Conservation (phyloP, 1,140 invertebrate genomes). For the Sycophila sp. region DNA sequence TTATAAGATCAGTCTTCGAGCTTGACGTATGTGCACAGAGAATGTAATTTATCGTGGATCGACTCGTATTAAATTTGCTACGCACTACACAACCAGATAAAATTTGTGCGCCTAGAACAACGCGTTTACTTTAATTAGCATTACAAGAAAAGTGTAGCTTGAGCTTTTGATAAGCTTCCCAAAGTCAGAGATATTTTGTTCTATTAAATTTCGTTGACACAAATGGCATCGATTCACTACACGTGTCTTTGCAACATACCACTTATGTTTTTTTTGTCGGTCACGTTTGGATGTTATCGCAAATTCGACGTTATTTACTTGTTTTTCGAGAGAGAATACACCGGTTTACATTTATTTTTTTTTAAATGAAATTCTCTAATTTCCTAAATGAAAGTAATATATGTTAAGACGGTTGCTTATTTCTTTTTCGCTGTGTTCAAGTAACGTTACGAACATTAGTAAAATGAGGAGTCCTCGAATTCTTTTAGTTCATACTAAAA, state of each 20-base stretch:
- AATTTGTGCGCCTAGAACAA: constrained; percentile 38
- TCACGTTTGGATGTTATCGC: not conserved
- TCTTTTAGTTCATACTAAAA: not conserved
- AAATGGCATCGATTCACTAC: constrained; percentile 9
- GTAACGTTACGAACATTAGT: not conserved
- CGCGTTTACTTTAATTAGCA: constrained; percentile 8
- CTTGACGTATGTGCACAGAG: not conserved
- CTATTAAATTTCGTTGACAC: not conserved
- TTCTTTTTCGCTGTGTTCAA: not conserved
- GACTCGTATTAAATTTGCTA: not conserved
- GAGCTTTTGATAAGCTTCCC: not conserved
- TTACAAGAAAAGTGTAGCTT: not conserved
- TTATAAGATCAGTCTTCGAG: constrained; percentile 14
- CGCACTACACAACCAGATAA: constrained; percentile 29
- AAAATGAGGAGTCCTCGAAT: not conserved
- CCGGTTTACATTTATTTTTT: not conserved
- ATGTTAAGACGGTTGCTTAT: not conserved
- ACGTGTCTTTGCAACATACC: not conserved
- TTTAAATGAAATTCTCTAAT: constrained; percentile 17
- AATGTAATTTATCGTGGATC: not conserved
- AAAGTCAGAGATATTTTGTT: not conserved
- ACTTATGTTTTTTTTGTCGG: not conserved
- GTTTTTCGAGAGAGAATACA: constrained; percentile 16
- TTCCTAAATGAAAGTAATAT: not conserved
- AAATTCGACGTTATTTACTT: not conserved